Conservation (phyloP, 1,140 invertebrate species). For the Matsumurasca onukii region DNA sequence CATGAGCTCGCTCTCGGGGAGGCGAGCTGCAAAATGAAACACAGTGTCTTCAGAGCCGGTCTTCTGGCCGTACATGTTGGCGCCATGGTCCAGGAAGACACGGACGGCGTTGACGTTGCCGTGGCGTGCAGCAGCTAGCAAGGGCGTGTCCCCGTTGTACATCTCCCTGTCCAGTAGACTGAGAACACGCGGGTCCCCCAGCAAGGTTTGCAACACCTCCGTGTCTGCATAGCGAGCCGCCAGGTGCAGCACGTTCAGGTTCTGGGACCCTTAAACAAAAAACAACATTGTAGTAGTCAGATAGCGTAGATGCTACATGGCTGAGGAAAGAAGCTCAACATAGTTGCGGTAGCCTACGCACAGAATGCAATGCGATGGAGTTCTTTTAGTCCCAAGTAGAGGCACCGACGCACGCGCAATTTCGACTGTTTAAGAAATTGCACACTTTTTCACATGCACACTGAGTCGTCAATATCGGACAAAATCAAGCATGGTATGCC, state of each 20-base stretch:
- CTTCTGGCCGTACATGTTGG: neutral
- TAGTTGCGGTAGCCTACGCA: no score
- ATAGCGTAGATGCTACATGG: no score
- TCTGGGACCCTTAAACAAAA: no score
- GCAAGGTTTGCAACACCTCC: neutral
- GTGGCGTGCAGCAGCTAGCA: neutral
- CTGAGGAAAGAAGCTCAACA: no score
- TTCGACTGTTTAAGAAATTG: no score
- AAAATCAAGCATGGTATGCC: no score
- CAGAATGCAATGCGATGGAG: no score
- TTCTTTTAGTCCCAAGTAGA: no score
- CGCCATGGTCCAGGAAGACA: neutral
- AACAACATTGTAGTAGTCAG: no score
- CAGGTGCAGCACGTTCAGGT: neutral
- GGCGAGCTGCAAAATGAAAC: neutral
- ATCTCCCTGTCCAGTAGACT: constrained; percentile 8
- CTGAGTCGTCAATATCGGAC: no score
- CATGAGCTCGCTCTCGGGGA: neutral
- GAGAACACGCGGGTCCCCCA: neutral
- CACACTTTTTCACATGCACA: no score
- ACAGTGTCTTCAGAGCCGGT: neutral
- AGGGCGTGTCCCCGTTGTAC: constrained; percentile 10
- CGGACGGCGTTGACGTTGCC: neutral
- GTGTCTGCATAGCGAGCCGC: neutral
- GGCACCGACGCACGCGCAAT: no score